A percentile compares a stretch with the other conserved stretches of the same genome.
Evolutionary conservation across 2,113 vertebrate genomes (phyloP).

Genomic region (Triplophysa siluroides): DNA sequence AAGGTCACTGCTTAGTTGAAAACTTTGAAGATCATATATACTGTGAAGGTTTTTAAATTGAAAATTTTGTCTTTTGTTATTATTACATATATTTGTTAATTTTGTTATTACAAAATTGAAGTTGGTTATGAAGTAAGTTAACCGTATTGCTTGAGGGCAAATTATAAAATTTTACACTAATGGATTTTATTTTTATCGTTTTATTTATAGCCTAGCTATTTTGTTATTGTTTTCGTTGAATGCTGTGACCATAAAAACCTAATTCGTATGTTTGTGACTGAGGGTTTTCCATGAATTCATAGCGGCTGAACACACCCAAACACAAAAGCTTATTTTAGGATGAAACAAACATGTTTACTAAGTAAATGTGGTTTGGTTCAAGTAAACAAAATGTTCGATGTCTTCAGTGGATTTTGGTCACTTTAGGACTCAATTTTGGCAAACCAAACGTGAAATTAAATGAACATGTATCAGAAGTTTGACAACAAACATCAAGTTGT

Average conservation of each 20-base stretch:
- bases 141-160: too few species aligned
- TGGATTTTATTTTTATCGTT: too few species aligned
- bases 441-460: conserved; percentile 9
- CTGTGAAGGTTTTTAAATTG: too few species aligned
- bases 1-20: too few species aligned
- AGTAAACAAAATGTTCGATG: not conserved
- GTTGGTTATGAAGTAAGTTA: not conserved
- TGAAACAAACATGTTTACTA: conserved; percentile 10
- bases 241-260: not conserved
- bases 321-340: not conserved
- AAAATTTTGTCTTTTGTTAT: too few species aligned
- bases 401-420: not conserved
- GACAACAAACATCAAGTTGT: not conserved
- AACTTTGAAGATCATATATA: too few species aligned
- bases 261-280: too few species aligned
- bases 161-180: too few species aligned
- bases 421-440: not conserved
- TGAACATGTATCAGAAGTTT: not conserved
- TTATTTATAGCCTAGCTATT: not conserved
- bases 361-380: not conserved
- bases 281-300: not conserved
- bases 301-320: too few species aligned
- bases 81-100: too few species aligned
- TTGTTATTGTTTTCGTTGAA: not conserved
- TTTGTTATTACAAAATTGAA: not conserved